Evolutionary conservation across 2,888 invertebrate genomes (phyloP), one percentile per base, ranked within the genome.

Genomic region (Gortyna flavago): DNA sequence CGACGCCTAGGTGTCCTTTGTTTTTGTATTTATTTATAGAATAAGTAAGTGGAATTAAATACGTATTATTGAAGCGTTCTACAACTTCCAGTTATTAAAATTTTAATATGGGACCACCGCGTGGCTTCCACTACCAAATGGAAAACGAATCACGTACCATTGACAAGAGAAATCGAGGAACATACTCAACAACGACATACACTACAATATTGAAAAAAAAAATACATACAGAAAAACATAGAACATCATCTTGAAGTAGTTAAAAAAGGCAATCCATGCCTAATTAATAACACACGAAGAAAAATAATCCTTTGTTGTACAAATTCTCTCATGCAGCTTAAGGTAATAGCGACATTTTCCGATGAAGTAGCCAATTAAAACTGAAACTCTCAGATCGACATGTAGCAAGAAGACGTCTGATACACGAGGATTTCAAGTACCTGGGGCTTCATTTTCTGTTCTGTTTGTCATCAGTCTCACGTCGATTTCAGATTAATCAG

Each of bases 361-460:
- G 57, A 44, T 57, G 41, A 44, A 54, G 25, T 54, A 57, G 75
- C 75, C 75, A 74, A 57, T 75, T 75, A 74, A 44, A 74, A 74
- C 32, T 41, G 75, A n/a, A 57, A n/a, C 32, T n/a, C 9, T 4
- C 29, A 41, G 29, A 41, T 41, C 38, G 32, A 32, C 29, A 18
- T 32, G 32, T 41, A 41, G 18, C 18, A 44, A 9, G 16, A 41
- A 57, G 1, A 32, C 8, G 21, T 21, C 48, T 13, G 72, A 48
- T 8, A 57, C 16, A 57, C 41, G 32, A 75, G 6, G 32, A 41
- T 16, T 44, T 57, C 41, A 57, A 75, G 41, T 32, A 35, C 35
- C 6, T 35, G 16, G 13, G 1, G 16, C 75, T 32, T 54, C 57
- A 57, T 57, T 74, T 57, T 54, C 16, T 57, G 54, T 41, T 75